Percentiles rank a stretch among this genome's conserved stretches.
phyloP scores from a whole-genome alignment of 2,113 vertebrate species.

The Strigops habroptila region DNA sequence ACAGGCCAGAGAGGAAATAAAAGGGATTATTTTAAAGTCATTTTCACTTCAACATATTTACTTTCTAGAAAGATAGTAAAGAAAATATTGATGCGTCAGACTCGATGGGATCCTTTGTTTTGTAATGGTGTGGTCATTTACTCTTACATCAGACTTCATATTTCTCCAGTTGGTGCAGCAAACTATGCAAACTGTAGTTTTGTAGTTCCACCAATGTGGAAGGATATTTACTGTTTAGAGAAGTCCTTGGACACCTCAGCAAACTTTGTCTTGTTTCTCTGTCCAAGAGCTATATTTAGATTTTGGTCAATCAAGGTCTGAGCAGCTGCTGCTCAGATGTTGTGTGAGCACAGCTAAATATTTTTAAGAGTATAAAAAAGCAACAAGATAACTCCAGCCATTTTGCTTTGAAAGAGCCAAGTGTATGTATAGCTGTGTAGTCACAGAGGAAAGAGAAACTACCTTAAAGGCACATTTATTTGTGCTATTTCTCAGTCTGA shows the following conservation, averaged over 20 bases:
- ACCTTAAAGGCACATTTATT: not conserved
- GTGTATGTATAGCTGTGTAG: not conserved
- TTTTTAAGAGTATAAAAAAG: not conserved
- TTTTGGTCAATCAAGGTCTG: not conserved
- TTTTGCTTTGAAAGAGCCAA: not conserved
- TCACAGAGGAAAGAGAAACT: not conserved
- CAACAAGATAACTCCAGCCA: not conserved
- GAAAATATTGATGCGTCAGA: not conserved
- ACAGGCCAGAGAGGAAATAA: not conserved
- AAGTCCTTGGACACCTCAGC: constrained; percentile 6
- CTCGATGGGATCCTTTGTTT: not conserved
- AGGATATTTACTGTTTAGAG: not conserved
- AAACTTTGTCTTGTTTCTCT: constrained; percentile 6
- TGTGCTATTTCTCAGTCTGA: not conserved
- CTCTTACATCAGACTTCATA: not conserved
- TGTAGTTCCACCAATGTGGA: not conserved
- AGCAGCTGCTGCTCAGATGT: not conserved
- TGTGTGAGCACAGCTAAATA: not conserved
- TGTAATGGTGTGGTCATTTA: not conserved
- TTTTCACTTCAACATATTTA: not conserved
- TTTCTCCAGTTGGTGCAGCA: not conserved
- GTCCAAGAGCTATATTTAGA: not conserved
- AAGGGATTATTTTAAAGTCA: not conserved
- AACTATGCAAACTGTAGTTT: not conserved
- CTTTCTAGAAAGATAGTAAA: not conserved